Conservation (phyloP, 1,140 invertebrate species). For the Lineus longissimus region DNA sequence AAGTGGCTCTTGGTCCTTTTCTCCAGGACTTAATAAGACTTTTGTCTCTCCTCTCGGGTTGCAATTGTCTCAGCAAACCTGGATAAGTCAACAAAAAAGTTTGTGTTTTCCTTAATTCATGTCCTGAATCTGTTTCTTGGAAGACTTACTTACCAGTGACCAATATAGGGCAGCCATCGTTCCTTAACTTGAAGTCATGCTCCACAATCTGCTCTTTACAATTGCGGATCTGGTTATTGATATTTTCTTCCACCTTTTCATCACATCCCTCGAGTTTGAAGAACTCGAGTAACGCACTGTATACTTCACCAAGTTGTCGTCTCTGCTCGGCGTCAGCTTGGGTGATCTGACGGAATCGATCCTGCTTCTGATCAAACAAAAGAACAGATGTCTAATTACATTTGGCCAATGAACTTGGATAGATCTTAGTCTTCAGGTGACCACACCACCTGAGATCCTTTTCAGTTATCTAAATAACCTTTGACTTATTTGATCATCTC, state of each 20-base stretch:
- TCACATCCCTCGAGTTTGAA: not conserved
- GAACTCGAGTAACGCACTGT: not conserved
- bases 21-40: not conserved
- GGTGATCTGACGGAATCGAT: not conserved
- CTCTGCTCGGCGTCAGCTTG: not conserved
- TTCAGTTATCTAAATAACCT: no score
- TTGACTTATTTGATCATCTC: no score
- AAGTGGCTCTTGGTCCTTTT: no score
- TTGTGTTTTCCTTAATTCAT: no score
- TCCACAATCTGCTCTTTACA: not conserved
- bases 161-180: conserved; percentile 2
- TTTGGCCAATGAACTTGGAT: no score
- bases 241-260: not conserved
- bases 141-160: no score
- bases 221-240: not conserved
- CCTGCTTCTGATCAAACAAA: not conserved
- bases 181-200: not conserved
- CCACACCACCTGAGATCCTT: no score
- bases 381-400: not conserved
- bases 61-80: not conserved
- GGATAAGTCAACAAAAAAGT: not conserved
- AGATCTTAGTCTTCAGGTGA: no score
- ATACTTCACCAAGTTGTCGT: not conserved
- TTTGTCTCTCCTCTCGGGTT: not conserved
- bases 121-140: no score